Percentiles rank a stretch among this genome's conserved stretches.
phyloP scores from a whole-genome alignment of 1,140 invertebrate species.

The Zelostemma sp. region DNA sequence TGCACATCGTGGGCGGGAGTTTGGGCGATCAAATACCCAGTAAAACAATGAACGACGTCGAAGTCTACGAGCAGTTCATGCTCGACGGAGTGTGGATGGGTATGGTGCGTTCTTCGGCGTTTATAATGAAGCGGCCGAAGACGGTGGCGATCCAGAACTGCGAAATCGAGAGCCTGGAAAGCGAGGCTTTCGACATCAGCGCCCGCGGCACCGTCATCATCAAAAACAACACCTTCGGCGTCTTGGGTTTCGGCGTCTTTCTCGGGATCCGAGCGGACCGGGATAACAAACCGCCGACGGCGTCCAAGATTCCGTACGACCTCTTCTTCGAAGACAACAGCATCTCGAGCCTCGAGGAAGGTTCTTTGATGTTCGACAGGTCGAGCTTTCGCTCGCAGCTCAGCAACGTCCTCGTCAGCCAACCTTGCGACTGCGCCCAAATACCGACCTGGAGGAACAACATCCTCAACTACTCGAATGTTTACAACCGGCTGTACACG shows the following conservation, averaged over 20 bases:
- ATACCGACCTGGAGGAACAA: conserved; percentile 64
- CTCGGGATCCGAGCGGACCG: conserved; percentile 72
- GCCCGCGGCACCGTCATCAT: conserved; percentile 76
- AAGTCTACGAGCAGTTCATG: conserved; percentile 75
- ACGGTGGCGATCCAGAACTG: conserved; percentile 76
- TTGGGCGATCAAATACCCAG: conserved; percentile 74
- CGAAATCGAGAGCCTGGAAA: conserved; percentile 72
- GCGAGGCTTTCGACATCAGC: conserved; percentile 75
- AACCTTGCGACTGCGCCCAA: conserved; percentile 73
- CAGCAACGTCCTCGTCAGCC: conserved; percentile 73
- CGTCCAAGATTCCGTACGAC: conserved; percentile 58
- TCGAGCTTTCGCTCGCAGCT: conserved; percentile 71
- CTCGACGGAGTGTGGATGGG: conserved; percentile 66
- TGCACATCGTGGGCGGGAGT: conserved; percentile 72
- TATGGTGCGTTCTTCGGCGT: conserved; percentile 68
- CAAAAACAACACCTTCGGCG: conserved; percentile 75
- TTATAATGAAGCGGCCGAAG: conserved; percentile 73
- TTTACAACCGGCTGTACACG: conserved; percentile 52
- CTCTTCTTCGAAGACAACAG: conserved; percentile 78
- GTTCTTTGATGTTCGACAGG: conserved; percentile 74
- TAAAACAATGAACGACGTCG: conserved; percentile 79
- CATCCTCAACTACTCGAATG: conserved; percentile 64
- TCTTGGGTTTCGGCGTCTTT: conserved; percentile 74
- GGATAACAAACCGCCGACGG: conserved; percentile 53
- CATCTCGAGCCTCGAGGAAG: conserved; percentile 70